Base-by-base conservation (phyloP, 2,888 invertebrate species). In the Latrodectus hesperus region DNA sequence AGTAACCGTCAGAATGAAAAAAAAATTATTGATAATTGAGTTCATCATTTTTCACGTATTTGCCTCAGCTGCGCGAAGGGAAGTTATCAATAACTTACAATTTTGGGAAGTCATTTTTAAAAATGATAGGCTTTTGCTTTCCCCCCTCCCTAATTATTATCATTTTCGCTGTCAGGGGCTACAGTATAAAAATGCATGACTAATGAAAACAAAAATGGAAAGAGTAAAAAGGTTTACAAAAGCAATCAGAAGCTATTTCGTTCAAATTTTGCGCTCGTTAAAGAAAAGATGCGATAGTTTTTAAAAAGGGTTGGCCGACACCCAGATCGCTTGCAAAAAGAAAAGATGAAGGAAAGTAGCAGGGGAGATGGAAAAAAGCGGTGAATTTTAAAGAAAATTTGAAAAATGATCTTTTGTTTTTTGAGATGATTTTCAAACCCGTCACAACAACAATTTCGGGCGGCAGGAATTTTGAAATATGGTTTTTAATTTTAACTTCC, bases 81-180 rank as follows among this genome's bases (percentile, higher is more conserved):
- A 17, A 55, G 76, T 87, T 87, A 76, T 81, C 86, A 87, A 87
- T 87, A 87, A 87, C 81, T 87, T 87, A 87, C 55, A 81, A 81
- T 81, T 87, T 81, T 77, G 75, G 53, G 76, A 70, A 64, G 51
- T 17, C n/a, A 52, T 55, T 79, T 75, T 76, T 49, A 60, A 22
- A 6, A n/a, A 38, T 10, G 49, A 49, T 77, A 52, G 51, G 49
- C 12, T 65, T 64, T 49, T n/a, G 51, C 17, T 64, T 65, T n/a
- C 49, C 49, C 14, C 55, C 52, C 65, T 81, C 22, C 12, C 14
- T 12, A 49, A 71, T n/a, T 14, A 52, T 53, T 55, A 12, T 38
- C 55, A 64, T 60, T 64, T 60, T 64, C 71, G 64, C 12, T 49
- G 51, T 38, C 68, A 68, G 68, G 26, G 12, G 38, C 22, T 22